Conservation (phyloP, 2,888 invertebrate species). For the Hypomecis atomaria region DNA sequence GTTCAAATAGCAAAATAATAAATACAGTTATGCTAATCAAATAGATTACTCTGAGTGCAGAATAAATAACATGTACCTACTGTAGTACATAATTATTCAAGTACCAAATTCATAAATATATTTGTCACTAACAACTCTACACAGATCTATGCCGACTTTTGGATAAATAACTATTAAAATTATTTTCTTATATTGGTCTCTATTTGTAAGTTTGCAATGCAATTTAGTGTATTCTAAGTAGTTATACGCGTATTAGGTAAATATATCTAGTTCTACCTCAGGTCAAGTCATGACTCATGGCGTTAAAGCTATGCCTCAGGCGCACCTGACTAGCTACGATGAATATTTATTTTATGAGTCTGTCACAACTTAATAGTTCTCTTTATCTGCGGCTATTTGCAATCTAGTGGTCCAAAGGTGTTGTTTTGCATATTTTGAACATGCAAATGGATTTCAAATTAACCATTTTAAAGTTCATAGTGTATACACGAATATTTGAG, state of each 20-base stretch:
- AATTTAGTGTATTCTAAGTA: background rate
- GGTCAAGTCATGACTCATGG: constrained; percentile 34
- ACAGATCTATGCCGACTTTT: too few relatives aligned
- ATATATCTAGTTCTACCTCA: background rate
- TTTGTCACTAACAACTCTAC: too few relatives aligned
- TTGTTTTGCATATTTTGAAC: constrained; percentile 45
- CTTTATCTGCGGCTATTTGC: constrained; percentile 49
- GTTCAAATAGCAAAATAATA: too few relatives aligned
- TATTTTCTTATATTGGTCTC: background rate
- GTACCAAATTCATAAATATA: too few relatives aligned
- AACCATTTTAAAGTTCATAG: constrained; percentile 1
- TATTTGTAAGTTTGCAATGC: background rate
- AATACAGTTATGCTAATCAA: too few relatives aligned
- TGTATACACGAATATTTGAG: background rate
- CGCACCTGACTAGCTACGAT: constrained; percentile 33
- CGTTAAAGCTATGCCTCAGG: constrained; percentile 20
- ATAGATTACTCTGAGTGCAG: too few relatives aligned
- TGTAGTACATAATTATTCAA: too few relatives aligned
- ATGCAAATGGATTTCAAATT: constrained; percentile 13
- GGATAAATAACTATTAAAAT: too few relatives aligned
- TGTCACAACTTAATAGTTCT: constrained; percentile 47
- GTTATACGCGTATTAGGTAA: background rate
- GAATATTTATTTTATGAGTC: constrained; percentile 45
- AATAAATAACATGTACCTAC: too few relatives aligned
- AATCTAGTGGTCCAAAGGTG: constrained; percentile 43